Evolutionary conservation across 2,888 invertebrate species (phyloP).

Genomic region (Corythucha ciliata): DNA sequence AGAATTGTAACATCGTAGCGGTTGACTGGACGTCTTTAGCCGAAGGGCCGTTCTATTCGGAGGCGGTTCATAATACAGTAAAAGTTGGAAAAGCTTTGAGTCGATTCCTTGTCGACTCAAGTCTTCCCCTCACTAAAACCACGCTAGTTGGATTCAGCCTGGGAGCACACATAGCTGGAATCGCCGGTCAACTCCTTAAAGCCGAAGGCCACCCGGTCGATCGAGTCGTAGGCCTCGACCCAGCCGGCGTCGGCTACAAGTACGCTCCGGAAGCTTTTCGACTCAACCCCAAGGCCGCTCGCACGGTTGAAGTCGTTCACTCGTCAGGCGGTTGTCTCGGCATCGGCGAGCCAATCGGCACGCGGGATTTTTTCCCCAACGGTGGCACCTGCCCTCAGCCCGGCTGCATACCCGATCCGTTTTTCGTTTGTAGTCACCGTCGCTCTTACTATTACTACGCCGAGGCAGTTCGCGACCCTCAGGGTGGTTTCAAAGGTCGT

Average conservation of each 20-base stretch:
- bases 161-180: slow-evolving; percentile 50
- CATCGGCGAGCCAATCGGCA: slow-evolving; percentile 50
- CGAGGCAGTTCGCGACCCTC: slow-evolving; percentile 34
- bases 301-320: slow-evolving; percentile 54
- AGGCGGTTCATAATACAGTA: slow-evolving; percentile 42
- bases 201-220: slow-evolving; percentile 48
- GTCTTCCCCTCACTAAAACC: slow-evolving; percentile 39
- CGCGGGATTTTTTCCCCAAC: slow-evolving; percentile 56
- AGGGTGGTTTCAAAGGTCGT: slow-evolving; percentile 35
- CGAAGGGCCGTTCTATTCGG: slow-evolving; percentile 40
- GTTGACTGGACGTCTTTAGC: slow-evolving; percentile 44
- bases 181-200: slow-evolving; percentile 49
- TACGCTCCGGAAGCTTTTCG: slow-evolving; percentile 42
- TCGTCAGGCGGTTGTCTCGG: slow-evolving; percentile 54
- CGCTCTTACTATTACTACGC: slow-evolving; percentile 39
- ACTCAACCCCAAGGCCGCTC: slow-evolving; percentile 50
- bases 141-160: slow-evolving; percentile 46
- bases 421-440: slow-evolving; percentile 42
- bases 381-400: slow-evolving; percentile 47
- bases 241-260: slow-evolving; percentile 50
- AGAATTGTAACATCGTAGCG: slow-evolving; percentile 42
- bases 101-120: slow-evolving; percentile 43
- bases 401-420: slow-evolving; percentile 49
- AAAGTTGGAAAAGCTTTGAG: slow-evolving; percentile 41
- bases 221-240: slow-evolving; percentile 49